A percentile compares a stretch with the other conserved stretches of the same genome.
phyloP scores from a whole-genome alignment of 2,888 invertebrate species.

The Drosophila austrosaltans region DNA sequence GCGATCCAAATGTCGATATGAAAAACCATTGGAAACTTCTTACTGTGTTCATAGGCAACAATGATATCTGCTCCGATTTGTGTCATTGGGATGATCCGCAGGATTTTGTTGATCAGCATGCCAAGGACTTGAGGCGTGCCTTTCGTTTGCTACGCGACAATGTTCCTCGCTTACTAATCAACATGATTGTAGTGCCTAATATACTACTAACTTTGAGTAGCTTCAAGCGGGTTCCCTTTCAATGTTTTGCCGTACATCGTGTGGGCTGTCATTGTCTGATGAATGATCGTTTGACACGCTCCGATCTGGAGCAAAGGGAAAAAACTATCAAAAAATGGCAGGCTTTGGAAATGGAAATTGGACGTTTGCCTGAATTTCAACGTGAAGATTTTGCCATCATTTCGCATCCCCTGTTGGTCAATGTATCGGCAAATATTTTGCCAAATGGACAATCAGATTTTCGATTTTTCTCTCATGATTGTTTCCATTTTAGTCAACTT shows the following conservation, averaged over 20 bases:
- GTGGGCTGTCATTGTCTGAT: constrained; percentile 77
- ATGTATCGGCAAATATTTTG: constrained; percentile 77
- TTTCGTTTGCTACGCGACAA: constrained; percentile 85
- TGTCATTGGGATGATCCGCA: constrained; percentile 84
- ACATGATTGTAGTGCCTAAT: constrained; percentile 73
- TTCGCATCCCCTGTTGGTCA: constrained; percentile 83
- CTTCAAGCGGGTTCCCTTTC: constrained; percentile 57
- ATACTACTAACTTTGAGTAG: constrained; percentile 51
- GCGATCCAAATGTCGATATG: constrained; percentile 83
- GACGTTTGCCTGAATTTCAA: constrained; percentile 80
- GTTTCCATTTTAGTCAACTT: constrained; percentile 87
- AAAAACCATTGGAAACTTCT: constrained; percentile 86
- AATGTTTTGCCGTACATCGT: constrained; percentile 67
- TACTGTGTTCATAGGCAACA: constrained; percentile 86
- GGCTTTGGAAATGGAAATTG: constrained; percentile 84
- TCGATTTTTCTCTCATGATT: constrained; percentile 85
- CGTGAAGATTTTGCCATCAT: constrained; percentile 85
- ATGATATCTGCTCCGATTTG: constrained; percentile 86
- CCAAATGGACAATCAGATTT: constrained; percentile 84
- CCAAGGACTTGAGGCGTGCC: constrained; percentile 83
- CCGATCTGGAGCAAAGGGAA: constrained; percentile 37
- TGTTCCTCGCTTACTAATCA: constrained; percentile 84
- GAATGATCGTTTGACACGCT: constrained; percentile 51
- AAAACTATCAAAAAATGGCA: constrained; percentile 83
- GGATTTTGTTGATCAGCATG: constrained; percentile 83